Evolutionary conservation across 2,797 vertebrate species (phyloP).

Genomic region (Luscinia luscinia): DNA sequence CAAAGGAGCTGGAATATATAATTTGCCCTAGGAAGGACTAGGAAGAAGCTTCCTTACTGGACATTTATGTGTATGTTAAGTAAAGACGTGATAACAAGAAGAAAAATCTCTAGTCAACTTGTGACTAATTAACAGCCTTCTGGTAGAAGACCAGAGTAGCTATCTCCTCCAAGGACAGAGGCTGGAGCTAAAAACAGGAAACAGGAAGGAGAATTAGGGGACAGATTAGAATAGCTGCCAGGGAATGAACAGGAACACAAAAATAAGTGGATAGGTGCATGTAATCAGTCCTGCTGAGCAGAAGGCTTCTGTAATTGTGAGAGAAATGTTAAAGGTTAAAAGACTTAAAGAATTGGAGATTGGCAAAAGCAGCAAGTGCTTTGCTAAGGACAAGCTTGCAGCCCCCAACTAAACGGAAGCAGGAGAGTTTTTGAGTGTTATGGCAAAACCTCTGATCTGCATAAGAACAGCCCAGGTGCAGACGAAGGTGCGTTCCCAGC

Average conservation of each 20-base stretch:
- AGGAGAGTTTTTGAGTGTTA: not conserved
- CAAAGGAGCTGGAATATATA: not conserved
- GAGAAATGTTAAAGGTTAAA: not conserved
- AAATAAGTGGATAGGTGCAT: not conserved
- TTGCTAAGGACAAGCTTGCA: not conserved
- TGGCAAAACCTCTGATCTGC: not conserved
- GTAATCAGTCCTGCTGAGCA: not conserved
- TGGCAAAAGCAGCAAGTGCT: not conserved
- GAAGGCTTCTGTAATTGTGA: not conserved
- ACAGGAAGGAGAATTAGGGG: not conserved
- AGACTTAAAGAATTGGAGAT: not conserved
- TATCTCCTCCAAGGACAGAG: not conserved
- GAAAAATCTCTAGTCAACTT: not conserved
- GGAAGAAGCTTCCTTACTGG: not conserved
- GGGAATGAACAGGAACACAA: not conserved
- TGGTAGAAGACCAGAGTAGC: not conserved
- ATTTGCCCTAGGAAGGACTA: not conserved
- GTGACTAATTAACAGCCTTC: not conserved
- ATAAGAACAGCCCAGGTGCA: not conserved
- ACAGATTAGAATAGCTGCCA: not conserved
- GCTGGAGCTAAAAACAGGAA: not conserved
- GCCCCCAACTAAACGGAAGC: fast-evolving
- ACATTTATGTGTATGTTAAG: not conserved
- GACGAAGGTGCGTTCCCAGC: fast-evolving
- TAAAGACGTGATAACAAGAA: not conserved